Evolutionary conservation across 2,888 invertebrate genomes (phyloP).

Genomic region (Nephrotoma flavescens): DNA sequence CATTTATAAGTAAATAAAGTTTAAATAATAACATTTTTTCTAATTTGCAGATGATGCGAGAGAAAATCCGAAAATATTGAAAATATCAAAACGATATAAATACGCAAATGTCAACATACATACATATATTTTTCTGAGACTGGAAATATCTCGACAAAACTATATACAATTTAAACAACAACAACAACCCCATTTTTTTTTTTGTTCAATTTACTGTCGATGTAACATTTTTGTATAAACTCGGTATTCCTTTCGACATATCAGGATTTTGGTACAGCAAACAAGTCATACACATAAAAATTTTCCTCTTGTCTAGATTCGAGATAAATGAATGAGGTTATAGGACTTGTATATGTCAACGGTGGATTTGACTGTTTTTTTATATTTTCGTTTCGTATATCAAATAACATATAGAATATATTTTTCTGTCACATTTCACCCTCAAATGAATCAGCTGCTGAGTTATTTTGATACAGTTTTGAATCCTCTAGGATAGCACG

Average conservation of each 20-base stretch:
- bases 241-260: not conserved
- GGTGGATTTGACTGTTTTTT: not conserved
- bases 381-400: not conserved
- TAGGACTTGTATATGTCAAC: not conserved
- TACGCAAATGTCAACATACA: not conserved
- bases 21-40: not conserved
- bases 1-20: not conserved
- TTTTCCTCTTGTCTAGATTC: not conserved
- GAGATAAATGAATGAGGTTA: not conserved
- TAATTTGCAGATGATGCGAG: not conserved
- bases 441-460: not conserved
- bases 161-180: not conserved
- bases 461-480: not conserved
- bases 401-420: not conserved
- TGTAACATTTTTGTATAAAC: not conserved
- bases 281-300: not conserved
- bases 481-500: not conserved
- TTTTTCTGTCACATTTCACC: not conserved
- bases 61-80: not conserved
- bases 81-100: not conserved
- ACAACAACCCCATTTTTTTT: not conserved
- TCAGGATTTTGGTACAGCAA: not conserved
- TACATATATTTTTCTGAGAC: not conserved
- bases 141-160: not conserved
- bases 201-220: not conserved